Conservation (phyloP, 2,113 vertebrate genomes). For the Pipa parva region DNA sequence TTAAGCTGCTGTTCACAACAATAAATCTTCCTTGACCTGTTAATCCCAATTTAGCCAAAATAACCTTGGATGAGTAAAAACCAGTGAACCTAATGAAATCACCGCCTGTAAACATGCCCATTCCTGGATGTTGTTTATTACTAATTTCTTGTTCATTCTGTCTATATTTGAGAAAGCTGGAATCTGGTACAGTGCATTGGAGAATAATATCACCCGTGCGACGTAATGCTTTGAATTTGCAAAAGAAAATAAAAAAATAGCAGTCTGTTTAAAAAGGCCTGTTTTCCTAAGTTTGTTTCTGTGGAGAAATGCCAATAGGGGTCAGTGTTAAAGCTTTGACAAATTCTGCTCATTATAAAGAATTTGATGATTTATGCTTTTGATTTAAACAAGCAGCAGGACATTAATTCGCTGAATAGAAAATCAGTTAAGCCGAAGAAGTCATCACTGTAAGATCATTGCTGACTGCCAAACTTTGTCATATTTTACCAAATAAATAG, state of each 20-base stretch:
- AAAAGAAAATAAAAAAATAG: no score
- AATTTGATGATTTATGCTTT: conserved; percentile 23
- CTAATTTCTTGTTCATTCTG: no score
- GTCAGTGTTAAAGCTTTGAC: conserved; percentile 25
- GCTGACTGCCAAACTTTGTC: neutral
- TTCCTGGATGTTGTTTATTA: no score
- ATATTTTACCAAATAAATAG: neutral
- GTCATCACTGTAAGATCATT: neutral
- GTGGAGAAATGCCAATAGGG: conserved; percentile 8
- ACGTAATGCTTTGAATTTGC: no score
- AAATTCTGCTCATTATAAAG: conserved; percentile 24
- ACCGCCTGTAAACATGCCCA: no score
- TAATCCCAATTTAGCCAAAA: conserved; percentile 8
- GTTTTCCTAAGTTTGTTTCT: neutral
- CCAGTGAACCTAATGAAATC: neutral
- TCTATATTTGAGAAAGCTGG: no score
- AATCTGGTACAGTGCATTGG: no score
- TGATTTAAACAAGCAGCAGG: conserved; percentile 20
- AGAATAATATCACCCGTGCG: no score
- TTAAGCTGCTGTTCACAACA: conserved; percentile 24
- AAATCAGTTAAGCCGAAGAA: conserved; percentile 2
- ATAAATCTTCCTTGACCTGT: conserved; percentile 37
- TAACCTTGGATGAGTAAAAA: conserved; percentile 23
- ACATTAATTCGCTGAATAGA: conserved; percentile 14
- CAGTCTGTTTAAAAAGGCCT: no score